Base-by-base conservation (phyloP, 2,797 vertebrate genomes). In the Eremophila alpestris region DNA sequence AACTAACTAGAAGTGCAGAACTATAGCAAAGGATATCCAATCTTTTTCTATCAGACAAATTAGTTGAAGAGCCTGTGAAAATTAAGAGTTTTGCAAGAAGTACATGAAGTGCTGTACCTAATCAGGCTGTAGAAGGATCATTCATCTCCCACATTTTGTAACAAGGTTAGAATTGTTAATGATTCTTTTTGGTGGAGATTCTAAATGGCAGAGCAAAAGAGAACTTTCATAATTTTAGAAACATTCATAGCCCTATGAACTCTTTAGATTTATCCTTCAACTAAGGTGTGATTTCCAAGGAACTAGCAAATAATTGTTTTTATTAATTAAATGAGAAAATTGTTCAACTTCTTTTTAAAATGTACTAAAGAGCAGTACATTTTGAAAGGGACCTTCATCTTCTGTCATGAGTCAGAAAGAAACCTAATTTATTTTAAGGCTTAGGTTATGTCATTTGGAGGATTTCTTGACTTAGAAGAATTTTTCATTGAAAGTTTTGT, bases 131-230 rank as follows among this genome's bases (percentile, higher is more conserved):
- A 85, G 46, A 94, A 93, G 15, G 16, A 92, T 68, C 49, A 62
- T 91, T 89, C 89, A 70, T 78, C 92, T 91, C 59, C 5, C 2
- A 3, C 10, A 3, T 16, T 60, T 79, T 87, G 19, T 74, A 87
- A 90, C 5, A 65, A 80, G 51, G 12, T 83, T 87, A 93, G 84
- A 95, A 96, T 96, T 77, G 84, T 60, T 96, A 96, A 94, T 95
- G 30, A 92, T 59, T 65, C 11, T 80, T 81, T 87, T 79, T 65
- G 18, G 19, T 51, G 11, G 36, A 70, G 15, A 73, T 93, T 94
- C 62, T 86, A 60, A 86, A 74, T 48, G 69, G 12, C 26, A 69
- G 40, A 83, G 13, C 15, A 73, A 59, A 73, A 75, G 21, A 93
- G 20, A 94, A 54, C 38, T 76, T 73, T 70, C 15, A 22, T 48